phyloP scores from a whole-genome alignment of 2,113 vertebrate species.

The Bubo bubo region DNA sequence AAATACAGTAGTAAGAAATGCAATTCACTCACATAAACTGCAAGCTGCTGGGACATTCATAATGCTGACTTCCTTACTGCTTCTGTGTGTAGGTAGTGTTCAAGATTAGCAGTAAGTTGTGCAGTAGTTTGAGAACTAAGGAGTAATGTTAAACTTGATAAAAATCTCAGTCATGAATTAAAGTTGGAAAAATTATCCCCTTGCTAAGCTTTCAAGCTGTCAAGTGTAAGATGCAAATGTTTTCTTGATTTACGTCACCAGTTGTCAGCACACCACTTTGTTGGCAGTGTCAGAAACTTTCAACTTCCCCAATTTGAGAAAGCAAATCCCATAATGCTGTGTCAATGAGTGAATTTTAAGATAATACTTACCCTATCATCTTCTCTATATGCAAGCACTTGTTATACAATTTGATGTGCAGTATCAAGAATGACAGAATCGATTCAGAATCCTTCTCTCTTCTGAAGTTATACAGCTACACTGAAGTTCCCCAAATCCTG shows the following conservation, averaged over 20 bases:
- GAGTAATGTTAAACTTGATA: background rate
- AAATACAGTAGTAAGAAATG: background rate
- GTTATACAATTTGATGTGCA: background rate
- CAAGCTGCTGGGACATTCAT: background rate
- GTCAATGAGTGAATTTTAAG: background rate
- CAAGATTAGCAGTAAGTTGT: background rate
- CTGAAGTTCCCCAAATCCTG: background rate
- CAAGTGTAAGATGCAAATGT: background rate
- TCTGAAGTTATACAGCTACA: background rate
- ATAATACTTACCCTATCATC: background rate
- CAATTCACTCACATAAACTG: background rate
- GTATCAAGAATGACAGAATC: background rate
- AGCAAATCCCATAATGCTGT: background rate
- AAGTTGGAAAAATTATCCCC: background rate
- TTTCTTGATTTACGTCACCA: background rate
- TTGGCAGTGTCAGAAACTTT: background rate
- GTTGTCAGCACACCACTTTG: background rate
- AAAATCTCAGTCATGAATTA: background rate
- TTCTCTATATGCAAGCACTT: background rate
- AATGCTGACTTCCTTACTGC: background rate
- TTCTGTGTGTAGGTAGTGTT: background rate
- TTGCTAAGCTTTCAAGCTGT: background rate
- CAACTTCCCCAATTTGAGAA: background rate
- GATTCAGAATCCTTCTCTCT: background rate
- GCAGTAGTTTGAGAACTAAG: constrained; percentile 13